phyloP scores from a whole-genome alignment of 1,140 invertebrate genomes.

The Geopemphigus sp. region DNA sequence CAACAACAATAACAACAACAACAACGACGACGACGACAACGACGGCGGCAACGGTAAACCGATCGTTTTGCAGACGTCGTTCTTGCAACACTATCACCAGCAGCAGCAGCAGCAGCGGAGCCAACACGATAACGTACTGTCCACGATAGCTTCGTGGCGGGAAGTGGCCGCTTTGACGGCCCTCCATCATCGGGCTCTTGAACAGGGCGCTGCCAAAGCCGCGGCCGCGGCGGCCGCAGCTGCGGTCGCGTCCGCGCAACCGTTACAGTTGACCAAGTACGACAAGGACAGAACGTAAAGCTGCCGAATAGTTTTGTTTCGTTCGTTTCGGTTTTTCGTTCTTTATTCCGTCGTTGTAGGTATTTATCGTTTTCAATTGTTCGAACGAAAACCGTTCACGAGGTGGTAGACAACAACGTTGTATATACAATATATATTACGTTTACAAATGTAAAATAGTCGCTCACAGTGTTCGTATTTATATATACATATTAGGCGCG shows the following conservation, averaged over 20 bases:
- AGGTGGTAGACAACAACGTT: too few species aligned
- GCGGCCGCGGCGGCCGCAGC: constrained; percentile 31
- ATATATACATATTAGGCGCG: too few species aligned
- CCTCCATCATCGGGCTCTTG: constrained; percentile 24
- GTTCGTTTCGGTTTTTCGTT: too few species aligned
- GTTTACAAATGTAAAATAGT: too few species aligned
- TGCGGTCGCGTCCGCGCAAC: constrained; percentile 50
- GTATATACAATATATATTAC: too few species aligned
- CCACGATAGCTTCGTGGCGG: constrained; percentile 52
- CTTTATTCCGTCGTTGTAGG: too few species aligned
- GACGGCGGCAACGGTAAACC: background rate
- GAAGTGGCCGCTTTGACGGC: constrained; percentile 51
- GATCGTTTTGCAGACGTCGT: background rate
- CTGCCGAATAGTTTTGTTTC: too few species aligned
- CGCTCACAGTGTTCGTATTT: too few species aligned
- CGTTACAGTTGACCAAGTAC: constrained; percentile 53
- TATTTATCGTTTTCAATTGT: too few species aligned
- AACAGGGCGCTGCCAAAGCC: constrained; percentile 28
- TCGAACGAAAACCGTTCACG: too few species aligned
- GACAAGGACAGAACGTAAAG: constrained; percentile 50
- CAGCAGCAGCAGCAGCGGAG: background rate
- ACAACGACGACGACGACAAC: background rate
- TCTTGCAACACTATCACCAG: background rate
- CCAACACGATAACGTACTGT: constrained; percentile 48
- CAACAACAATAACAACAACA: background rate